These are phyloP conservation scores for Mormyrops attenuatus DNA, from an alignment of 2,797 vertebrate genomes.

Conservation along the genomic window DNA sequence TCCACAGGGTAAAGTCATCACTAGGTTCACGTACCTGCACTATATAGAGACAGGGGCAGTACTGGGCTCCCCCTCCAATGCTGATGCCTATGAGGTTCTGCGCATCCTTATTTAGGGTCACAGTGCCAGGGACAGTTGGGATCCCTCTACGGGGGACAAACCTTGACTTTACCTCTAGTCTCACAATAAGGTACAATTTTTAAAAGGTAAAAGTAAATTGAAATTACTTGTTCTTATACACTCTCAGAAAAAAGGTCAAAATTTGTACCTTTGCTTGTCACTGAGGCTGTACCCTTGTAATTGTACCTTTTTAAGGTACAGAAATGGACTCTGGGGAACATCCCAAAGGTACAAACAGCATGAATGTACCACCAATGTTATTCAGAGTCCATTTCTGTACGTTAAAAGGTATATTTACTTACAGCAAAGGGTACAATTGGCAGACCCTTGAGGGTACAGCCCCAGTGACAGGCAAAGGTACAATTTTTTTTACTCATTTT, in stretches of 20 bases:
- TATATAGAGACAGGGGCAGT: constrained; percentile 96
- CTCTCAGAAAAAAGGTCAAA: not conserved
- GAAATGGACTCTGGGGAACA: not conserved
- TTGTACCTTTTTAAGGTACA: not conserved
- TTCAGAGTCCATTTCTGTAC: not conserved
- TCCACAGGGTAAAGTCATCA: not conserved
- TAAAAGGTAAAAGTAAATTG: not conserved
- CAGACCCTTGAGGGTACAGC: not conserved
- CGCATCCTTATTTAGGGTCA: constrained; percentile 84
- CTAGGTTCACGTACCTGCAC: constrained; percentile 74
- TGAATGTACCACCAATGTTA: not conserved
- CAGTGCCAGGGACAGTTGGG: constrained; percentile 90
- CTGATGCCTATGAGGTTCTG: constrained; percentile 98
- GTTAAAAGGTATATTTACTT: not conserved
- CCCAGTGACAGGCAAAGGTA: not conserved
- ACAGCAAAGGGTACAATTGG: not conserved
- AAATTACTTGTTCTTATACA: not conserved
- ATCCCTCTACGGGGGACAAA: constrained; percentile 71
- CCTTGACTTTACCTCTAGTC: not conserved
- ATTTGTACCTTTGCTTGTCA: not conserved
- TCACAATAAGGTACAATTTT: not conserved
- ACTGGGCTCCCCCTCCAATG: constrained; percentile 93
- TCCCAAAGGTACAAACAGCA: not conserved
- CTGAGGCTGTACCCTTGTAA: not conserved
- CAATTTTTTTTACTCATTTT: not conserved